These are phyloP conservation scores for Cardinalis cardinalis DNA, from an alignment of 2,113 vertebrate genomes.

Conservation along the genomic window DNA sequence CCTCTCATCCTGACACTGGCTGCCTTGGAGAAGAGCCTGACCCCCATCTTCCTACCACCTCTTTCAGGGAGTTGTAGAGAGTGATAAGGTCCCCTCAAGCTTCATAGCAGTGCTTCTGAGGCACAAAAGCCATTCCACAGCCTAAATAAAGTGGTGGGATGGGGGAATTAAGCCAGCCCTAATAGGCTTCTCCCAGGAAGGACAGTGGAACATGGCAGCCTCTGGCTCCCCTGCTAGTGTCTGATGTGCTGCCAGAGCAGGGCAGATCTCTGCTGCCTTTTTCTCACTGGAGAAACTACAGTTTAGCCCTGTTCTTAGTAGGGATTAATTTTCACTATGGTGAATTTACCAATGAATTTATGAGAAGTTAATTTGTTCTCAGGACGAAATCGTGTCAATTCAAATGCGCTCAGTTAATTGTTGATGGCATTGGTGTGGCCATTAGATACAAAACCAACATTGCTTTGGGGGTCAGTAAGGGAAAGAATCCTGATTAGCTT, in stretches of 20 bases:
- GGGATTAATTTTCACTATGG: neutral
- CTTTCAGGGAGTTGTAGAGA: neutral
- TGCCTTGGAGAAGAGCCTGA: neutral
- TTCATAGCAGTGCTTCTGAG: neutral
- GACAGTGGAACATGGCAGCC: fast-evolving
- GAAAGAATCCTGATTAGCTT: neutral
- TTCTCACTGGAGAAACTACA: neutral
- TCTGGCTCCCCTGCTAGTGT: neutral
- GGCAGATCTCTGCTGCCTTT: neutral
- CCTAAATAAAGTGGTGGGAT: neutral
- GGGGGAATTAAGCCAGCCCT: neutral
- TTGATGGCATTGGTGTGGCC: neutral
- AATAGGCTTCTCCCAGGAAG: neutral
- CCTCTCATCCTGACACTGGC: neutral
- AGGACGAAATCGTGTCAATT: neutral
- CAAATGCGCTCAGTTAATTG: neutral
- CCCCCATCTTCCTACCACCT: neutral
- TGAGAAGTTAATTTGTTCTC: neutral
- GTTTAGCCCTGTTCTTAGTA: neutral
- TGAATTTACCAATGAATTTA: neutral
- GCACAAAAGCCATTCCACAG: neutral
- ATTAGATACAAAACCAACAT: neutral
- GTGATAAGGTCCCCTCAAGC: neutral
- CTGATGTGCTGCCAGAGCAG: neutral
- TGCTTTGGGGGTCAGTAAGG: neutral